Conservation (phyloP, 2,797 vertebrate genomes). For the Centropyge bicolor region DNA sequence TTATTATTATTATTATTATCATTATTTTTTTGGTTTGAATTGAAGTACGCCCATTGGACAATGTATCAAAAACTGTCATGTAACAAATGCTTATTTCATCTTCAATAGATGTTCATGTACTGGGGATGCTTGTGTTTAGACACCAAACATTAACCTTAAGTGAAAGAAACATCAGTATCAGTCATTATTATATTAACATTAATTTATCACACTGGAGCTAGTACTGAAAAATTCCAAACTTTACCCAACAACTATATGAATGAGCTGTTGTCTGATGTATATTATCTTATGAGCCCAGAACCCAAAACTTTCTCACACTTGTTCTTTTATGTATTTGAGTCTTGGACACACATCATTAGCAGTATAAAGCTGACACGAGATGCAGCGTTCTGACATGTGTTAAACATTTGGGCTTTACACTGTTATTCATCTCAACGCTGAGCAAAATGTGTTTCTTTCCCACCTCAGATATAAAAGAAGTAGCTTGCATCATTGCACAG, state of each 20-base stretch:
- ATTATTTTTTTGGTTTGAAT: too few species aligned
- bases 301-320: background rate
- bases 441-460: conserved; percentile 45
- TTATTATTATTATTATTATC: too few species aligned
- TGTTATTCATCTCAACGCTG: conserved; percentile 27
- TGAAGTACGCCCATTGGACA: too few species aligned
- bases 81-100: too few species aligned
- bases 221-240: background rate
- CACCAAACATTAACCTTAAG: too few species aligned
- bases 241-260: too few species aligned
- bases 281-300: background rate
- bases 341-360: conserved; percentile 15
- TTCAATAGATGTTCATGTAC: too few species aligned
- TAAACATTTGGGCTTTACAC: conserved; percentile 39
- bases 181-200: background rate
- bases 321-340: background rate
- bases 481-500: conserved; percentile 63
- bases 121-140: background rate
- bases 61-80: background rate
- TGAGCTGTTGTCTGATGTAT: background rate
- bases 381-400: conserved; percentile 18
- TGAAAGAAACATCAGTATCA: background rate
- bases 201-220: background rate
- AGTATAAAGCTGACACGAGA: background rate
- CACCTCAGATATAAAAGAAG: conserved; percentile 56